These are phyloP conservation scores for Bruchidius siliquastri DNA, from an alignment of 2,888 invertebrate species.

Conservation along the genomic window DNA sequence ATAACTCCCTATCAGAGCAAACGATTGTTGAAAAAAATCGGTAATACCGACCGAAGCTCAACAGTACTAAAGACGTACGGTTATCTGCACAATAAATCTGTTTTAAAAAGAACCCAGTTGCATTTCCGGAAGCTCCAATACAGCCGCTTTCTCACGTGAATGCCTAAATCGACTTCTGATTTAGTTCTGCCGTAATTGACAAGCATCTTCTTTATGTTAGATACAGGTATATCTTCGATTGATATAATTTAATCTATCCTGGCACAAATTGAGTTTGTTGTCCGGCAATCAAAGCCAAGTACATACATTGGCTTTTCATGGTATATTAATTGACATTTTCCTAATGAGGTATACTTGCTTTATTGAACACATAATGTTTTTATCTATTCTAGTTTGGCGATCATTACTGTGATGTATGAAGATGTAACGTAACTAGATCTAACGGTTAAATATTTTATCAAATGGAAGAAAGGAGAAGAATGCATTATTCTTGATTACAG, in stretches of 20 bases:
- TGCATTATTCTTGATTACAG: too few relatives aligned
- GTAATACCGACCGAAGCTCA: not conserved
- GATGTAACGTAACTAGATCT: not conserved
- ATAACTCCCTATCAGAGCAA: not conserved
- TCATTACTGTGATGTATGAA: not conserved
- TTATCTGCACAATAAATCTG: constrained; percentile 15
- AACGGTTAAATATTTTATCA: too few relatives aligned
- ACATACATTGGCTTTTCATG: constrained; percentile 2
- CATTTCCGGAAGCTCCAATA: constrained; percentile 20
- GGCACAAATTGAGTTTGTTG: constrained; percentile 1
- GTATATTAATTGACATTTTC: constrained; percentile 1
- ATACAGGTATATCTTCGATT: constrained; percentile 33
- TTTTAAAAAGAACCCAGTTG: constrained; percentile 14
- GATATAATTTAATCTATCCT: constrained; percentile 35
- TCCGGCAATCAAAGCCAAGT: not conserved
- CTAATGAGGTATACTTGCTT: not conserved
- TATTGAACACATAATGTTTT: not conserved
- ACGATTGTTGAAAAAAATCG: not conserved
- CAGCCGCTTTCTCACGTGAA: constrained; percentile 30
- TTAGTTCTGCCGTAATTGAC: constrained; percentile 38
- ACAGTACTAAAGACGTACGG: not conserved
- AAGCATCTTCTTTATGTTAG: constrained; percentile 36
- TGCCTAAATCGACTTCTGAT: constrained; percentile 33
- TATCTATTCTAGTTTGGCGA: not conserved
- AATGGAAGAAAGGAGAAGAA: too few relatives aligned